phyloP scores from a whole-genome alignment of 92 coral and sea anemone species.

The Montipora capitata region DNA sequence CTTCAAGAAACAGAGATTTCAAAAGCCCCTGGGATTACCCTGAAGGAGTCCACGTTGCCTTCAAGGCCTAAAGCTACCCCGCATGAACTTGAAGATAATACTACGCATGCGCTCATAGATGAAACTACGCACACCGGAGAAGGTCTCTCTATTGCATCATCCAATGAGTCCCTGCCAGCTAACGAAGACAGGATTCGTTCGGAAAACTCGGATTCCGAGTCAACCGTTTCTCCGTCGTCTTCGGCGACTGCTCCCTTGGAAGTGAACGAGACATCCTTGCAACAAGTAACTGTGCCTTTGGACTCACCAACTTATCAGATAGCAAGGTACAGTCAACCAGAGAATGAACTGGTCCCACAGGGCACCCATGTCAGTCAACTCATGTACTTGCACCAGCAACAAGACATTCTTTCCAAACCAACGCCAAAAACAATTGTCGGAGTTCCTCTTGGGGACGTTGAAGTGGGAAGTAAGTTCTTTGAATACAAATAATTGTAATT shows the following conservation, averaged over 20 bases:
- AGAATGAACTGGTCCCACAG: constrained; percentile 34
- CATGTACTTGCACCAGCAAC: constrained; percentile 85
- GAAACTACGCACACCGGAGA: background rate
- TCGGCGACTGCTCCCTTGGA: background rate
- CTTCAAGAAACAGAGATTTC: constrained; percentile 25
- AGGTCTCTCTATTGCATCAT: constrained; percentile 11
- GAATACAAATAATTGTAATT: background rate
- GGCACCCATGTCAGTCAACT: constrained; percentile 73
- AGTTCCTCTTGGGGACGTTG: constrained; percentile 40
- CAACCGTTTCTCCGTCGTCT: background rate
- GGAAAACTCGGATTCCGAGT: background rate
- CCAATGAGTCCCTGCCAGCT: background rate
- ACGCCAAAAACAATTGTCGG: constrained; percentile 41
- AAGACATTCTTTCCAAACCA: constrained; percentile 50
- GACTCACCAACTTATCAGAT: constrained; percentile 5
- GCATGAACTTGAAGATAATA: background rate
- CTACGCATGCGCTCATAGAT: background rate
- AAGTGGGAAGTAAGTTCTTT: constrained; percentile 85
- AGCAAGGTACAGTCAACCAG: background rate
- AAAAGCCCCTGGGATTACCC: background rate
- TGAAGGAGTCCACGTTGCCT: background rate
- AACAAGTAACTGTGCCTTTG: background rate
- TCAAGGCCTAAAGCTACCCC: background rate
- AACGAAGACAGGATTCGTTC: background rate
- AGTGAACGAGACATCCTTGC: background rate